Evolutionary conservation across 2,113 vertebrate species (phyloP).

Genomic region (Solenodon paradoxus): DNA sequence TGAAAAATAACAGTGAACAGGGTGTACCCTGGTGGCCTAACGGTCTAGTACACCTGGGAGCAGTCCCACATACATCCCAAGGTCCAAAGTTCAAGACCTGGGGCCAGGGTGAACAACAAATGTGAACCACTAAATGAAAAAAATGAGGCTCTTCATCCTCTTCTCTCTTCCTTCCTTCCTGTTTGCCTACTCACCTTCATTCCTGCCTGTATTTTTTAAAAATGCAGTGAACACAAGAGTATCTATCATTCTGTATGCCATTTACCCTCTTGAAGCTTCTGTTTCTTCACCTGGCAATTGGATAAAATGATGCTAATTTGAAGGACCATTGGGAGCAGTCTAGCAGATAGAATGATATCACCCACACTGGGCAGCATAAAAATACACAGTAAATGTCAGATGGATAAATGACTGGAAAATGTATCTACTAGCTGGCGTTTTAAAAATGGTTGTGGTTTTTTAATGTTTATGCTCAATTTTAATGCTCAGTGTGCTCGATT

Average conservation of each 20-base stretch:
- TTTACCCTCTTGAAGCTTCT: slow-evolving; percentile 1
- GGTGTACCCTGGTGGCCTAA: no score
- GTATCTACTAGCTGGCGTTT: neutral
- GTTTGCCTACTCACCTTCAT: no score
- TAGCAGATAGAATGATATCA: neutral
- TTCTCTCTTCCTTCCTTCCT: no score
- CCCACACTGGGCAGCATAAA: neutral
- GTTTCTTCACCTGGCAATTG: neutral
- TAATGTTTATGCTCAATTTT: neutral
- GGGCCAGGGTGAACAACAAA: no score
- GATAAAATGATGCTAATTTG: slow-evolving; percentile 41
- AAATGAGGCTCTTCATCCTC: no score
- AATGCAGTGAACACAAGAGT: no score
- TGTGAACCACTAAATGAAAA: no score
- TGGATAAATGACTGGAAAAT: neutral
- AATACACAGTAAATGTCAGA: neutral
- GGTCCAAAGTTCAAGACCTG: no score
- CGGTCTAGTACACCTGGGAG: no score
- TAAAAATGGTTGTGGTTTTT: slow-evolving; percentile 11
- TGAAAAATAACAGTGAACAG: no score
- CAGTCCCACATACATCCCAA: no score
- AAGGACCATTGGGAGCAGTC: neutral
- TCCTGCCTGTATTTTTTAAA: no score
- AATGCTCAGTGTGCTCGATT: neutral
- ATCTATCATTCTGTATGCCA: neutral